Percentiles rank a stretch among this genome's conserved stretches.
phyloP scores from a whole-genome alignment of 2,113 vertebrate genomes.

The Anguilla rostrata region DNA sequence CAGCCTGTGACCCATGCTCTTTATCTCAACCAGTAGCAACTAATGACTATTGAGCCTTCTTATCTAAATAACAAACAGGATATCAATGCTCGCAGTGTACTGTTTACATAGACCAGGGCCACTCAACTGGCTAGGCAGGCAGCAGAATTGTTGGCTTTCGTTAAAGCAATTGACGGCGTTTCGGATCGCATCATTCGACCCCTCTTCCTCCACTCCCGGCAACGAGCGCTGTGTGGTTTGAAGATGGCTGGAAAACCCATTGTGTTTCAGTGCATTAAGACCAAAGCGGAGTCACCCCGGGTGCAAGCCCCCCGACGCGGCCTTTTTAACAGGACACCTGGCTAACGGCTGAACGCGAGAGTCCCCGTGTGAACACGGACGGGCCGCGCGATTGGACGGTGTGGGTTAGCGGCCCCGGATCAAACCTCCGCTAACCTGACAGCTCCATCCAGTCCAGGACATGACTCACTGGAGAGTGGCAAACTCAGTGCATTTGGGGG shows the following conservation, averaged over 20 bases:
- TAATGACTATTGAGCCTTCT: conserved; percentile 9
- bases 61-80: conserved; percentile 6
- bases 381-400: conserved; percentile 48
- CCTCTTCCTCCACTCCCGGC: neutral
- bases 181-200: neutral
- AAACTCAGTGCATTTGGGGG: conserved; percentile 42
- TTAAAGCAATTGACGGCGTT: neutral
- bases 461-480: conserved; percentile 56
- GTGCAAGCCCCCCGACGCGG: neutral
- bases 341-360: neutral
- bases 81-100: neutral
- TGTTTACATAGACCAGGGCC: conserved; percentile 1
- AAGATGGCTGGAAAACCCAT: neutral
- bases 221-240: neutral
- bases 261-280: neutral
- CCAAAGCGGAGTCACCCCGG: neutral
- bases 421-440: conserved; percentile 45
- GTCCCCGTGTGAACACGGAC: conserved; percentile 60
- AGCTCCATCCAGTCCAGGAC: conserved; percentile 44
- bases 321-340: neutral
- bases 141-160: neutral
- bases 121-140: neutral
- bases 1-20: neutral
- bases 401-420: conserved; percentile 38
- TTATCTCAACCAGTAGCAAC: neutral